phyloP scores from a whole-genome alignment of 2,797 vertebrate species.

The Poeciliopsis infans region DNA sequence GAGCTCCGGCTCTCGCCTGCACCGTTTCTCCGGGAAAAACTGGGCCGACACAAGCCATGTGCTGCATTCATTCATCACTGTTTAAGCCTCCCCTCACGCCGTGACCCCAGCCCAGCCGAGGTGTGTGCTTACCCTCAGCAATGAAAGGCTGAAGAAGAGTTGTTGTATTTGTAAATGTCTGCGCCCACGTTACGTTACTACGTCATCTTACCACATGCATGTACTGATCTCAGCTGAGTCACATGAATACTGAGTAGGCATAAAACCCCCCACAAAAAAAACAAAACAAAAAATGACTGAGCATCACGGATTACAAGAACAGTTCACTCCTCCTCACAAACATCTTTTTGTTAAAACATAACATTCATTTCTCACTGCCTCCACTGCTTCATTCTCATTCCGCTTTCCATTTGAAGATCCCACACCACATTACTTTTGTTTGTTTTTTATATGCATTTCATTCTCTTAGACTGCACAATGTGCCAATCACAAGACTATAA shows the following conservation, averaged over 20 bases:
- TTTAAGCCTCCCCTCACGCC: constrained; percentile 54
- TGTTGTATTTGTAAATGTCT: constrained; percentile 11
- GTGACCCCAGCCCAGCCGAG: constrained; percentile 47
- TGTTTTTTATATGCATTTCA: neutral
- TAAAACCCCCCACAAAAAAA: neutral
- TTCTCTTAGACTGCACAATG: constrained; percentile 26
- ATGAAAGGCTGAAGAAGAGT: constrained; percentile 18
- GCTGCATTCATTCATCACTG: constrained; percentile 66
- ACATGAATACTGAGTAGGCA: constrained; percentile 74
- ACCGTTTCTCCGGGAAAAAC: constrained; percentile 47
- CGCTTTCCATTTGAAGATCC: constrained; percentile 32
- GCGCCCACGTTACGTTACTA: constrained; percentile 15
- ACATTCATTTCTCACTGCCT: constrained; percentile 60
- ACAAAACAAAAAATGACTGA: constrained; percentile 58
- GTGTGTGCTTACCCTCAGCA: constrained; percentile 41
- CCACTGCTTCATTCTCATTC: constrained; percentile 36
- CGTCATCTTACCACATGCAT: constrained; percentile 58
- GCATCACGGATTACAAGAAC: constrained; percentile 69
- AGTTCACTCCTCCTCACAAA: constrained; percentile 73
- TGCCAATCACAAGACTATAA: constrained; percentile 21
- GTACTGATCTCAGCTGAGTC: constrained; percentile 62
- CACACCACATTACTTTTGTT: constrained; percentile 10
- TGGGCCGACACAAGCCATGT: constrained; percentile 59
- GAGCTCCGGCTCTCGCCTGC: constrained; percentile 47
- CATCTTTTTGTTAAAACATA: constrained; percentile 59